phyloP scores from a whole-genome alignment of 2,113 vertebrate genomes.

The Climacteris rufus region DNA sequence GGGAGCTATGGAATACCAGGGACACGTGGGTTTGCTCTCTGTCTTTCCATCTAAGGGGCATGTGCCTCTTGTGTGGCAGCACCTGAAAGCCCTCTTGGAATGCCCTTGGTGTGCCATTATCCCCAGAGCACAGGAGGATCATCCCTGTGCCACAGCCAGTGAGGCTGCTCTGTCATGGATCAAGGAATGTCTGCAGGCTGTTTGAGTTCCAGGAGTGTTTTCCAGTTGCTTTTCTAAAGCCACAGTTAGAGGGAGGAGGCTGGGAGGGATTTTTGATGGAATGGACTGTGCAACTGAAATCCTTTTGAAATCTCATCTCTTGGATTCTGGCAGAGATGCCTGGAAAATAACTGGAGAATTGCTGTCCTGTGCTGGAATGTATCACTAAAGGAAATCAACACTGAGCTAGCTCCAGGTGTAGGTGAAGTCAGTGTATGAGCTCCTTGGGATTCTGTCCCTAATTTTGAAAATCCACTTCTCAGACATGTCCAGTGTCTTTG shows the following conservation, averaged over 20 bases:
- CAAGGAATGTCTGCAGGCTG: neutral
- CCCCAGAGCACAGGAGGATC: neutral
- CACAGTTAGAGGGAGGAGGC: neutral
- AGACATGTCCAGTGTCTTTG: accelerated
- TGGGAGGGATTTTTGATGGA: neutral
- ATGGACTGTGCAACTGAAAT: neutral
- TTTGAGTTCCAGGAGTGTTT: neutral
- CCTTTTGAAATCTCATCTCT: neutral
- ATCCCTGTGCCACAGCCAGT: neutral
- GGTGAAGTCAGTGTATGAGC: neutral
- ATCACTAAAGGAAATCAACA: neutral
- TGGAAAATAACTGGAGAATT: neutral
- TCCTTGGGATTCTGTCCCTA: neutral
- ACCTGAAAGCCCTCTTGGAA: neutral
- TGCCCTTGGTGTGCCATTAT: neutral
- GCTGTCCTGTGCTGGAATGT: neutral
- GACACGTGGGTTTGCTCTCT: neutral
- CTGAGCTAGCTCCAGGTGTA: neutral
- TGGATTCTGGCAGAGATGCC: neutral
- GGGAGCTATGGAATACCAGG: accelerated
- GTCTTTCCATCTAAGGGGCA: neutral
- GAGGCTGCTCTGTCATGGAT: neutral
- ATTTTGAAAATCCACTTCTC: neutral
- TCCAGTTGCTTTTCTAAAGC: neutral
- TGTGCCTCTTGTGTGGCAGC: neutral